These are phyloP conservation scores for Characodon lateralis DNA, from an alignment of 2,797 vertebrate genomes.

Conservation along the genomic window DNA sequence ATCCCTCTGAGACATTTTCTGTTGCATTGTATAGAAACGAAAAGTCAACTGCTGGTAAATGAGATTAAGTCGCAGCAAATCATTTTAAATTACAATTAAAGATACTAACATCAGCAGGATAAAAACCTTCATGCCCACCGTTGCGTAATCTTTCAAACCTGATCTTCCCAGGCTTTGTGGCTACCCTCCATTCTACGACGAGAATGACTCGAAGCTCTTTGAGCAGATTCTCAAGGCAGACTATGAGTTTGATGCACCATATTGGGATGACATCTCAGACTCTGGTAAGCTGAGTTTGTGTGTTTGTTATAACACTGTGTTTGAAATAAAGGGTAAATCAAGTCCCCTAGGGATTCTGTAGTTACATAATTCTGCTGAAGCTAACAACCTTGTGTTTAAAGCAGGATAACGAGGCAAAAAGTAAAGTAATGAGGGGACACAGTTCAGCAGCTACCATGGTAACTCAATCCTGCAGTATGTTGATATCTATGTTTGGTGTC, in stretches of 20 bases:
- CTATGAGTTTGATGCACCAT: slow-evolving; percentile 97
- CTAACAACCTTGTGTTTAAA: background rate
- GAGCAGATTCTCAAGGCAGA: slow-evolving; percentile 98
- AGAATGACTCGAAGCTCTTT: slow-evolving; percentile 98
- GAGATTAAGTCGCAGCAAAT: slow-evolving; percentile 64
- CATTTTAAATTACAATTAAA: slow-evolving; percentile 63
- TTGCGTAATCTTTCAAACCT: slow-evolving; percentile 55
- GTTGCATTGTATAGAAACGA: slow-evolving; percentile 41
- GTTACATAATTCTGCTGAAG: background rate
- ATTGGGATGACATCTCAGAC: slow-evolving; percentile 99
- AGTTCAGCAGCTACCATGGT: slow-evolving; percentile 11
- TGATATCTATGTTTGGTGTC: background rate
- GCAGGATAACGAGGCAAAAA: background rate
- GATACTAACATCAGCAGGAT: slow-evolving; percentile 45
- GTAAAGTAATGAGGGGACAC: slow-evolving; percentile 5
- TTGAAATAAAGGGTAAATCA: slow-evolving; percentile 1
- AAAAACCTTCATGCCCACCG: slow-evolving; percentile 20
- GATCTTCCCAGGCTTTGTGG: slow-evolving; percentile 88
- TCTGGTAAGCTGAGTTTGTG: slow-evolving; percentile 83
- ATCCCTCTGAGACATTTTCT: slow-evolving; percentile 46
- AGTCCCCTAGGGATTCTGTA: background rate
- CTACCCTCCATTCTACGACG: slow-evolving; percentile 98
- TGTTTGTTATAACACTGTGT: background rate
- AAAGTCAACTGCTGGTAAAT: slow-evolving; percentile 48
- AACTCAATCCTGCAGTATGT: slow-evolving; percentile 2